Base-by-base conservation (phyloP, 2,797 vertebrate genomes). In the Perodicticus potto region DNA sequence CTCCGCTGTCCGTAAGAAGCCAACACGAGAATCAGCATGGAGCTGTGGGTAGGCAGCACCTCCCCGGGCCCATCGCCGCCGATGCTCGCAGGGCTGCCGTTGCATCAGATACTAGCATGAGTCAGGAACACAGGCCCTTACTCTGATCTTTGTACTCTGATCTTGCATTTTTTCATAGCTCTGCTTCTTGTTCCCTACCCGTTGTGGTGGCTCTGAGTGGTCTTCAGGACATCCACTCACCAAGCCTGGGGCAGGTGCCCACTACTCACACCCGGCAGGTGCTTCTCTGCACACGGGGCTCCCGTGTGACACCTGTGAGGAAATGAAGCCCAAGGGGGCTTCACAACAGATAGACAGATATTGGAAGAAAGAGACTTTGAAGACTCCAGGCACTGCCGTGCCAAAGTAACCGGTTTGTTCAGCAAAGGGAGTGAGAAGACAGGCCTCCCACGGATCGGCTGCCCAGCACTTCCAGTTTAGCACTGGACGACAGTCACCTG, bases 251-350 rank as follows among this genome's bases (percentile, higher is more conserved):
- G 5, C 65, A 19, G 78, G 29, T 0, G 0, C 57, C 55, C 14
- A 0, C 25, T 27, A 53, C 63, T 40, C 22, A 0, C 65, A 67
- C 43, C 1, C 0, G 0, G 12, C 4, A 13, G 49, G 37, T 2
- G 0, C 40, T 3, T 10, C 7, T 0, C 69, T 37, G 43, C 27
- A 17, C 43, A 37, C 16, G 4, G 57, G n/a, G 7, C 19, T 76
- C 67, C 12, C 3, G 5, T 3, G 34, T 4, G 0, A 40, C 74
- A 10, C 57, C 57, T 45, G 13, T 20, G 76, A 69, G 32, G 22
- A 2, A 29, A 37, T 7, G 8, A 4, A 7, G 49, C 0, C 3
- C 1, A 0, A 90, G 65, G n/a, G 27, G 55, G 32, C 67, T 57
- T 87, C 65, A 7, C 78, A n/a, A n/a, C 45, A 73, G 78, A 53